These are phyloP conservation scores for Bradypodion pumilum DNA, from an alignment of 2,797 vertebrate species.

Conservation along the genomic window DNA sequence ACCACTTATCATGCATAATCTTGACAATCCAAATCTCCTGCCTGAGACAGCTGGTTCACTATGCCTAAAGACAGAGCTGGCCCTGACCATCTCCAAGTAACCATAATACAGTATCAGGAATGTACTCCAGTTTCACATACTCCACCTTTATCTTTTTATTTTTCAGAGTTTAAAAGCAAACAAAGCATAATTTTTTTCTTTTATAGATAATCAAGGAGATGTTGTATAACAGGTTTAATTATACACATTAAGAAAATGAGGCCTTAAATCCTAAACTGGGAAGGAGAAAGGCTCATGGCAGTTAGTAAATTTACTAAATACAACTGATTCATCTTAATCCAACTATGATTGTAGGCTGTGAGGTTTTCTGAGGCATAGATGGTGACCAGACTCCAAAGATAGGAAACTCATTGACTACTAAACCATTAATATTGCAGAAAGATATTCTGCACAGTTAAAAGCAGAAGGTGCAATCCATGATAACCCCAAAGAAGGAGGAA, in stretches of 20 bases:
- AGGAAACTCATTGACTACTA: neutral
- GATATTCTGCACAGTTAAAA: neutral
- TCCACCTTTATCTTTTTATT: neutral
- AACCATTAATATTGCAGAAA: neutral
- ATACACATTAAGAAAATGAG: neutral
- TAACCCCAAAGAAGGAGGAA: neutral
- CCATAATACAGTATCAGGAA: neutral
- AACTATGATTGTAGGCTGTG: neutral
- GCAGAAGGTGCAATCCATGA: slow-evolving; percentile 5
- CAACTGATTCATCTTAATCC: neutral
- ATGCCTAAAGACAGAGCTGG: neutral
- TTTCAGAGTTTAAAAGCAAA: neutral
- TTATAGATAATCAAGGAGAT: neutral
- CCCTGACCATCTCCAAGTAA: neutral
- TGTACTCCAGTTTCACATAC: neutral
- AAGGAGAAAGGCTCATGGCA: neutral
- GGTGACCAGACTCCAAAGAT: neutral
- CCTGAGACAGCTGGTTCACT: neutral
- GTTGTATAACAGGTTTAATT: neutral
- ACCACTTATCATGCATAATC: too few species aligned
- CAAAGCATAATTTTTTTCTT: neutral
- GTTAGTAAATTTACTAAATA: neutral
- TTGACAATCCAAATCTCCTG: neutral
- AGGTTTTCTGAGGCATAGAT: neutral
- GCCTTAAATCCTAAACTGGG: neutral